Percentiles rank a stretch among this genome's conserved stretches.
Evolutionary conservation across 2,113 vertebrate species (phyloP).

Genomic region (Cephalopterus ornatus): DNA sequence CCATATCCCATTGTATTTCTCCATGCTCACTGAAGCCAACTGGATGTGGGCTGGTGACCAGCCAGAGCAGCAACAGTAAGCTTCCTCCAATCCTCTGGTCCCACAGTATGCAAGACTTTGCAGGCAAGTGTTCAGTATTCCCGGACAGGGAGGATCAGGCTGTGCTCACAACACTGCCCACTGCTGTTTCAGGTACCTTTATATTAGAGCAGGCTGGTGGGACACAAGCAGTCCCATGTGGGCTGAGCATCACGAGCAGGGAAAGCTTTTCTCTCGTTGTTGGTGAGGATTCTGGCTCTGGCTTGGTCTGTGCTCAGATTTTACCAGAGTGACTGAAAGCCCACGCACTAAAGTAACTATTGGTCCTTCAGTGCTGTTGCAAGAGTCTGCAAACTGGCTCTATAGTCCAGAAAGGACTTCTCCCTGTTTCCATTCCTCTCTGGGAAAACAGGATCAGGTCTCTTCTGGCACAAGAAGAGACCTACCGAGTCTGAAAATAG

Average conservation of each 20-base stretch:
- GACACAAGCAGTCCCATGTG: fast-evolving
- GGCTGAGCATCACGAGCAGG: background rate
- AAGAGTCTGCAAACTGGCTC: too few species aligned
- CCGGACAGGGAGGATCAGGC: background rate
- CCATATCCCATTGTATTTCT: background rate
- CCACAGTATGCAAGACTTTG: background rate
- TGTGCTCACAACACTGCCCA: background rate
- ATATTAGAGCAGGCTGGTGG: background rate
- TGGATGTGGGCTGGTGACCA: background rate
- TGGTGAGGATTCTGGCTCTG: too few species aligned
- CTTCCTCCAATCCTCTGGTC: background rate
- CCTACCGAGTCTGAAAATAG: background rate
- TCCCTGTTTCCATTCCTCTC: too few species aligned
- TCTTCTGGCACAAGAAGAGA: background rate
- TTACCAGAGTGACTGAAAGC: too few species aligned
- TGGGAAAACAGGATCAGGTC: too few species aligned
- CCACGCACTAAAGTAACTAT: too few species aligned
- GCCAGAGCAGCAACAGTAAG: background rate
- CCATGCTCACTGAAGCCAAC: background rate
- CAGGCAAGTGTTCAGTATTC: background rate
- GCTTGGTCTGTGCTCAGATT: too few species aligned
- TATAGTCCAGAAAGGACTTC: too few species aligned
- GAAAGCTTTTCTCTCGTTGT: background rate
- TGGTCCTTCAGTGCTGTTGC: too few species aligned
- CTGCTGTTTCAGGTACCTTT: background rate